phyloP scores from a whole-genome alignment of 2,888 invertebrate species.

The Chorisops tibialis region DNA sequence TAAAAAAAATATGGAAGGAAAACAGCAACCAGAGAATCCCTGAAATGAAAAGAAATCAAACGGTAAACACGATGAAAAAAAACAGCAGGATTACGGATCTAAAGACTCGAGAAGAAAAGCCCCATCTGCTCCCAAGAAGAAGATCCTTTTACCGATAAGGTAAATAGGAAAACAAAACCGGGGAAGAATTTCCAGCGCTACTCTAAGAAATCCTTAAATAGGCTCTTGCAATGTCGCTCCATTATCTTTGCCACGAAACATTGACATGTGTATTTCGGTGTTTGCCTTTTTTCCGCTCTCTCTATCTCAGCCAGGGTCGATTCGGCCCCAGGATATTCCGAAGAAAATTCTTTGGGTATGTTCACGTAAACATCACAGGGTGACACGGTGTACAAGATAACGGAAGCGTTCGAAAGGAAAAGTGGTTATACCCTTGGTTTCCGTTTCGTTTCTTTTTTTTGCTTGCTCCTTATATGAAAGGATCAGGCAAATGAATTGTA shows the following conservation, averaged over 20 bases:
- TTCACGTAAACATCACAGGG: constrained; percentile 20
- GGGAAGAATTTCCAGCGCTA: constrained; percentile 10
- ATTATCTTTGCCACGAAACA: constrained; percentile 20
- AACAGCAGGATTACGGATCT: background rate
- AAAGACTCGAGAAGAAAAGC: background rate
- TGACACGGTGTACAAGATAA: constrained; percentile 13
- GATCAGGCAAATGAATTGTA: constrained; percentile 4
- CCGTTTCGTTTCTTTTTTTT: background rate
- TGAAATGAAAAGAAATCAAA: too few species aligned
- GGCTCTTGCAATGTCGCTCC: constrained; percentile 6
- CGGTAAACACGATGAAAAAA: too few species aligned
- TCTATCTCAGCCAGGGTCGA: background rate
- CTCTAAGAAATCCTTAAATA: constrained; percentile 2
- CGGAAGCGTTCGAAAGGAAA: constrained; percentile 1
- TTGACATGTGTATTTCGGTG: constrained; percentile 25
- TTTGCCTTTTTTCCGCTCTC: constrained; percentile 23
- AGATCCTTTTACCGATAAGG: constrained; percentile 24
- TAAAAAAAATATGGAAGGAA: background rate
- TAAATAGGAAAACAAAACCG: constrained; percentile 16
- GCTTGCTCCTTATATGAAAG: background rate
- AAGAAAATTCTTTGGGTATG: constrained; percentile 17
- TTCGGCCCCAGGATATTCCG: constrained; percentile 22
- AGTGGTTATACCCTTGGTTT: background rate
- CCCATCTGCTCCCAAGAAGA: background rate
- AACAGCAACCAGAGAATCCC: background rate